These are phyloP conservation scores for Paraescarpia echinospica DNA, from an alignment of 1,140 invertebrate species.

Conservation along the genomic window DNA sequence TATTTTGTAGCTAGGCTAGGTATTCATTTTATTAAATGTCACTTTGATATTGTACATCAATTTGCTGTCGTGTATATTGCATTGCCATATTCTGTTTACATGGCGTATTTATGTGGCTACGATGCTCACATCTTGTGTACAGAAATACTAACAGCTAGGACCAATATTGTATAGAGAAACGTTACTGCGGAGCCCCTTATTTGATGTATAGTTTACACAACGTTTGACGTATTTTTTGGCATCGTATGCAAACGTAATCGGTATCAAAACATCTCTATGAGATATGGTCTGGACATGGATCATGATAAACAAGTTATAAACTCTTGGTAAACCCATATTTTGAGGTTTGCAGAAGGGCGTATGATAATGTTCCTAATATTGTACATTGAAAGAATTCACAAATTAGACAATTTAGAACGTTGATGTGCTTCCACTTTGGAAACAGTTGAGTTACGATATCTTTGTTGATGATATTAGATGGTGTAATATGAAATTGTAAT, in stretches of 20 bases:
- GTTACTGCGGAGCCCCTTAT: background rate
- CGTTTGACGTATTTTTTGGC: background rate
- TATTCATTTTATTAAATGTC: background rate
- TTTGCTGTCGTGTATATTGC: background rate
- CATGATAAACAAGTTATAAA: background rate
- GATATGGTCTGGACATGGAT: background rate
- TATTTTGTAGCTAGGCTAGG: background rate
- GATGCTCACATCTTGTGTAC: no score
- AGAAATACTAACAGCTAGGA: background rate
- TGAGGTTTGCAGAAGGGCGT: background rate
- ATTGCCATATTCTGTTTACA: background rate
- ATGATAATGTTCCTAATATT: background rate
- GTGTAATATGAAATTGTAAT: background rate
- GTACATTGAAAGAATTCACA: background rate
- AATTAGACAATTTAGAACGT: background rate
- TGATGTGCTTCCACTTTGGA: background rate
- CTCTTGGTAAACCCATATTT: background rate
- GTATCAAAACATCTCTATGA: background rate
- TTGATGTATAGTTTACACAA: background rate
- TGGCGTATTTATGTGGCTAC: background rate
- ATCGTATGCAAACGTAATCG: background rate
- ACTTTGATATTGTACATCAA: background rate
- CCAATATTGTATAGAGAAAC: background rate
- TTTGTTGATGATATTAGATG: background rate
- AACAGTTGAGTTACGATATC: background rate